Conservation (phyloP, 2,113 vertebrate species). For the Aspiorhynchus laticeps region DNA sequence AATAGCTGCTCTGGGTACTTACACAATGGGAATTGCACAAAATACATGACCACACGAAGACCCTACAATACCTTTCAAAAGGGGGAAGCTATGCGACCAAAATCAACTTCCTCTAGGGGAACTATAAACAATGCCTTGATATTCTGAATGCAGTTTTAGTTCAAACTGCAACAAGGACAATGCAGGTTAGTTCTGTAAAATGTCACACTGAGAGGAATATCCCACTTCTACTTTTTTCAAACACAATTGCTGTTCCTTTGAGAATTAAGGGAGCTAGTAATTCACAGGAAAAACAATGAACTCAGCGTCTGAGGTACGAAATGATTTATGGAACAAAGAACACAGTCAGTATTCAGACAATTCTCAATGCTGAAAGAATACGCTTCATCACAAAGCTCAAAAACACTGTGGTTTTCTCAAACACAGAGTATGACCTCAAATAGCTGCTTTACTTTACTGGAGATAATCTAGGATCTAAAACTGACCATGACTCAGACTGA, state of each 20-base stretch:
- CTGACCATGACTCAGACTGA: not conserved
- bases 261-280: constrained; percentile 20
- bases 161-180: not conserved
- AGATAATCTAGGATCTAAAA: not conserved
- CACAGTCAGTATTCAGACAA: not conserved
- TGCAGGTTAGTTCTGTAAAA: constrained; percentile 40
- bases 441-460: not conserved
- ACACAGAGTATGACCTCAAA: not conserved
- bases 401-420: constrained; percentile 1
- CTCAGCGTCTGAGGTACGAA: not conserved
- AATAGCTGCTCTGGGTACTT: not conserved
- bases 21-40: not conserved
- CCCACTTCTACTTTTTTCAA: not conserved
- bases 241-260: constrained; percentile 25
- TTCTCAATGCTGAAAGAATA: not conserved
- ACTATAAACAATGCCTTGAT: constrained; percentile 31
- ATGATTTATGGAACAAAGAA: constrained; percentile 26
- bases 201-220: constrained; percentile 5
- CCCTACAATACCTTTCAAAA: not conserved
- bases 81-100: constrained; percentile 22
- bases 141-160: constrained; percentile 19
- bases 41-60: not conserved
- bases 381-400: constrained; percentile 3
- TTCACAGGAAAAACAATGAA: constrained; percentile 35
- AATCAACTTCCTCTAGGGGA: constrained; percentile 28